Percentiles rank a stretch among this genome's conserved stretches.
These are phyloP conservation scores for Myanophis thanlyinensis DNA, from an alignment of 2,113 vertebrate genomes.

Conservation along the genomic window DNA sequence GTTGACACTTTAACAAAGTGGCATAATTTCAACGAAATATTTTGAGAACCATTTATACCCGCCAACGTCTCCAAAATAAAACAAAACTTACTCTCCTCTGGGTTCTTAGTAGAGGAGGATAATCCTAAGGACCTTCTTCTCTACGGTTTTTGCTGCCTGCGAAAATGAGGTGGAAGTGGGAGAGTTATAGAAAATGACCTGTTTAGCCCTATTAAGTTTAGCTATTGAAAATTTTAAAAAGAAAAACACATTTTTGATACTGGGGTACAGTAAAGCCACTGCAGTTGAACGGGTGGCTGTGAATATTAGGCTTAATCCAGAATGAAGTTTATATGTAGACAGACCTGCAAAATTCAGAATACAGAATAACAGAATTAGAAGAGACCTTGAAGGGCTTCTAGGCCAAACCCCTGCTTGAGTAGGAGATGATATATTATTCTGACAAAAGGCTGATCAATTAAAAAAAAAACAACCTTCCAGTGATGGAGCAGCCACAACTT, in stretches of 20 bases:
- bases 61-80: neutral
- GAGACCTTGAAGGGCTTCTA: too few species aligned
- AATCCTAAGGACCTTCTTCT: neutral
- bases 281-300: neutral
- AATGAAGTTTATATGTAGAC: neutral
- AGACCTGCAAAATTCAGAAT: neutral
- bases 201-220: neutral
- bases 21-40: conserved; percentile 1
- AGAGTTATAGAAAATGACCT: neutral
- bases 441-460: too few species aligned
- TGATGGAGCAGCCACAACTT: too few species aligned
- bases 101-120: neutral
- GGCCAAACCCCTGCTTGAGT: too few species aligned
- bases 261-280: neutral
- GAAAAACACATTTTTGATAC: neutral
- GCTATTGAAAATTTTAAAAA: neutral
- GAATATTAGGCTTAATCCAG: neutral
- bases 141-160: neutral
- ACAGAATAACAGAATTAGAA: too few species aligned
- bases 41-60: neutral
- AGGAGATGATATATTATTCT: too few species aligned
- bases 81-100: neutral
- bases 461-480: too few species aligned
- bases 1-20: conserved; percentile 2
- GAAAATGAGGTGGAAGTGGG: neutral